Evolutionary conservation across 1,140 invertebrate genomes (phyloP).

Genomic region (Goniozus legneri): DNA sequence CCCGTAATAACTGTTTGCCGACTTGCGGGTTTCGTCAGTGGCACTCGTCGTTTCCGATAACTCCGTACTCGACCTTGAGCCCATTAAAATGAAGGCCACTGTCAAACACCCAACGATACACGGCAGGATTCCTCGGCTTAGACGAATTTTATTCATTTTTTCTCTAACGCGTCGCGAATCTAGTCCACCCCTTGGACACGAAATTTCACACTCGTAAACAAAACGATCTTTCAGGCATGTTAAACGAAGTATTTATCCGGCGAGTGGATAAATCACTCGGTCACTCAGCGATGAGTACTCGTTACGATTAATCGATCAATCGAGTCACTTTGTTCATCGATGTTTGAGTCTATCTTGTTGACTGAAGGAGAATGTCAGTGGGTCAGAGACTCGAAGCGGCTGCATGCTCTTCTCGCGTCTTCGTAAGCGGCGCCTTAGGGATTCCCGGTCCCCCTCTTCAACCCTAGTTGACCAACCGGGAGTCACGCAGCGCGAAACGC

Average conservation of each 20-base stretch:
- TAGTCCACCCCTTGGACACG: no score
- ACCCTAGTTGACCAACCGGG: no score
- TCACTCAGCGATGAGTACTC: constrained; percentile 3
- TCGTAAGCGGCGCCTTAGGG: not conserved
- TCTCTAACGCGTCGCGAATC: no score
- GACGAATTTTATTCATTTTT: no score
- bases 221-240: no score
- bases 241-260: no score
- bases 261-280: no score
- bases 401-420: constrained; percentile 1
- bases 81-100: constrained; percentile 26
- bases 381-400: constrained; percentile 39
- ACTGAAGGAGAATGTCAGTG: constrained; percentile 52
- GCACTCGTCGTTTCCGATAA: not conserved
- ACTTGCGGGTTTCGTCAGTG: not conserved
- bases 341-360: constrained; percentile 27
- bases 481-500: not conserved
- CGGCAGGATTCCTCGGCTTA: constrained; percentile 23
- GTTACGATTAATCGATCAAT: constrained; percentile 3
- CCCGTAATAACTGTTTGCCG: not conserved
- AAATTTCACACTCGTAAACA: no score
- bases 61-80: constrained; percentile 10
- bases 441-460: not conserved
- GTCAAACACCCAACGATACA: constrained; percentile 23
- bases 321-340: constrained; percentile 13